A percentile compares a stretch with the other conserved stretches of the same genome.
Evolutionary conservation across 2,797 vertebrate genomes (phyloP).

Genomic region (Neostethus bicornis): DNA sequence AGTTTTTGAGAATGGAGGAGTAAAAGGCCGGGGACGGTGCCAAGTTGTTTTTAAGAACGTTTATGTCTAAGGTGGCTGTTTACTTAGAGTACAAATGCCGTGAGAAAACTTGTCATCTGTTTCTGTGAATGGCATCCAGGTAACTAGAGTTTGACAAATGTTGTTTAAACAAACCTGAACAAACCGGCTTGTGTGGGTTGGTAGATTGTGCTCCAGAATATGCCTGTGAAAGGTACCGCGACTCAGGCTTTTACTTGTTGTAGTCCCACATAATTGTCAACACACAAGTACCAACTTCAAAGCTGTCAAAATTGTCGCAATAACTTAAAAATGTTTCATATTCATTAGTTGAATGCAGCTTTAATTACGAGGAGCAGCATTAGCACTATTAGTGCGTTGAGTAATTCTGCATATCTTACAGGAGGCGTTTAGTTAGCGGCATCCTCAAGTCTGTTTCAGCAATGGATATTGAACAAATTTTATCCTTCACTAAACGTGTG

Average conservation of each 20-base stretch:
- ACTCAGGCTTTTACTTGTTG: background rate
- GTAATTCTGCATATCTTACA: no score
- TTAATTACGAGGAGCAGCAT: no score
- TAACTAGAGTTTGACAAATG: constrained; percentile 54
- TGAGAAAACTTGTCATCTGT: constrained; percentile 70
- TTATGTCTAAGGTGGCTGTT: constrained; percentile 73
- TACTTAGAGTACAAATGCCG: constrained; percentile 59
- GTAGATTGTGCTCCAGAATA: background rate
- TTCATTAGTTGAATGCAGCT: no score
- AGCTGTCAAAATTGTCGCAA: no score
- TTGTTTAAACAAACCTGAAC: constrained; percentile 29
- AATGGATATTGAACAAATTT: background rate
- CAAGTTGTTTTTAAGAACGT: constrained; percentile 66
- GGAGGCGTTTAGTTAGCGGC: background rate
- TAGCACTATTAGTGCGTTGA: no score
- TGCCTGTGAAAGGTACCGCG: constrained; percentile 7
- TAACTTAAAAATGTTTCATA: no score
- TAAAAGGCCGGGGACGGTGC: constrained; percentile 48
- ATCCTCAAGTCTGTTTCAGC: background rate
- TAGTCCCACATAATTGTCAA: background rate
- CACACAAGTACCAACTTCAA: no score
- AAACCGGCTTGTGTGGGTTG: constrained; percentile 40
- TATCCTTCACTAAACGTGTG: no score
- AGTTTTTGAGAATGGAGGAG: constrained; percentile 38
- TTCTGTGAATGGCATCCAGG: constrained; percentile 47